A percentile compares a stretch with the other conserved stretches of the same genome.
Evolutionary conservation across 2,113 vertebrate species (phyloP).

Genomic region (Stigmatopora argus): DNA sequence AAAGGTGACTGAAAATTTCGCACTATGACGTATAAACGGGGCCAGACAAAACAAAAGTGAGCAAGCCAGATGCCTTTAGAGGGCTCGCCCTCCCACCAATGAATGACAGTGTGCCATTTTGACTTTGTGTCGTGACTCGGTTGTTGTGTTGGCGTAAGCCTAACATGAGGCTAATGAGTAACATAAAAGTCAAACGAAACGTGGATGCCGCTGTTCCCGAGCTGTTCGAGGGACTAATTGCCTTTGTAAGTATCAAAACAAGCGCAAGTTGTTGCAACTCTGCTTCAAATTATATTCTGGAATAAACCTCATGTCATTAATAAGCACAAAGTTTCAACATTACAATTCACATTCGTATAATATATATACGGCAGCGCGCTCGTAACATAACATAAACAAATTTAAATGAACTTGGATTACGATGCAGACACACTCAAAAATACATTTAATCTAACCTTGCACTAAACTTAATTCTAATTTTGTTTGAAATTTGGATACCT

Average conservation of each 20-base stretch:
- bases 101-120: slow-evolving; percentile 90
- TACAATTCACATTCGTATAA: too few species aligned
- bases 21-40: slow-evolving; percentile 71
- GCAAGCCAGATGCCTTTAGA: slow-evolving; percentile 73
- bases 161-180: slow-evolving; percentile 88
- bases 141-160: slow-evolving; percentile 95
- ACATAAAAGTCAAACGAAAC: slow-evolving; percentile 75
- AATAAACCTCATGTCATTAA: too few species aligned
- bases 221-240: slow-evolving; percentile 85
- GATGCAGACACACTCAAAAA: too few species aligned
- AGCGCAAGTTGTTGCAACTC: neutral
- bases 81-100: slow-evolving; percentile 72
- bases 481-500: too few species aligned
- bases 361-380: too few species aligned
- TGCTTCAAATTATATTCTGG: neutral
- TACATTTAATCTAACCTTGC: too few species aligned
- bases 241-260: slow-evolving; percentile 91
- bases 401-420: too few species aligned
- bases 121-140: slow-evolving; percentile 91
- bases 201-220: slow-evolving; percentile 87
- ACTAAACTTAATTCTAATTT: too few species aligned
- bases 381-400: too few species aligned
- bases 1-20: slow-evolving; percentile 94
- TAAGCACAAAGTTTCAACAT: too few species aligned
- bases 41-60: slow-evolving; percentile 37